Base-by-base conservation (phyloP, 2,888 invertebrate species). In the Diaphora mendica region DNA sequence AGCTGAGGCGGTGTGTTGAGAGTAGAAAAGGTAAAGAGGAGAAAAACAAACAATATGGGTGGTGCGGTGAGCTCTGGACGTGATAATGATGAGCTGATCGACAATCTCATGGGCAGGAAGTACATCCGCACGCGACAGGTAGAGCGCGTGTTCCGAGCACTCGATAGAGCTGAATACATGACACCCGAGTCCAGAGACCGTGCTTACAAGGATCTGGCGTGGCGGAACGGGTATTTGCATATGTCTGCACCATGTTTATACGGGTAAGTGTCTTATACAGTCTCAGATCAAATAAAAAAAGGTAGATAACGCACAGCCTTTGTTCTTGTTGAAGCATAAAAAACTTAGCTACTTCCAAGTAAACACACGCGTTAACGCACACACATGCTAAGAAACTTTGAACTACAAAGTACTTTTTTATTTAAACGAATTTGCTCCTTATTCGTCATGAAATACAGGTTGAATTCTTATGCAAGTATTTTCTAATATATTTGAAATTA, bases 231-330 rank as follows among this genome's bases (percentile, higher is more conserved):
- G 1, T 97, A 97, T 85, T 91, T 99, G 74, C 99, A 99, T 89
- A 91, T 99, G 82, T 99, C 98, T 0, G 98, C 99, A 1, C 98
- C 99, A 0, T 98, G 98, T 89, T 98, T 99, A 83, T 99, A 99
- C 90, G 97, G 96, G 96, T 96, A 87, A 42, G 81, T n/a, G n/a
- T n/a, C n/a, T n/a, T n/a, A 35, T n/a, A n/a, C 35, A 68, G 35
- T 35, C n/a, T n/a, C n/a, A n/a, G n/a, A n/a, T n/a, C n/a, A n/a
- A n/a, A n/a, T n/a, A n/a, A n/a, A n/a, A n/a, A n/a, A n/a, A n/a
- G n/a, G n/a, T n/a, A n/a, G n/a, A n/a, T n/a, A n/a, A n/a, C n/a
- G n/a, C n/a, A n/a, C n/a, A n/a, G n/a, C n/a, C n/a, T n/a, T n/a
- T n/a, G n/a, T n/a, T n/a, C n/a, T n/a, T n/a, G n/a, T n/a, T n/a